These are phyloP conservation scores for Alethe castanea DNA, from an alignment of 2,113 vertebrate species.

Conservation along the genomic window DNA sequence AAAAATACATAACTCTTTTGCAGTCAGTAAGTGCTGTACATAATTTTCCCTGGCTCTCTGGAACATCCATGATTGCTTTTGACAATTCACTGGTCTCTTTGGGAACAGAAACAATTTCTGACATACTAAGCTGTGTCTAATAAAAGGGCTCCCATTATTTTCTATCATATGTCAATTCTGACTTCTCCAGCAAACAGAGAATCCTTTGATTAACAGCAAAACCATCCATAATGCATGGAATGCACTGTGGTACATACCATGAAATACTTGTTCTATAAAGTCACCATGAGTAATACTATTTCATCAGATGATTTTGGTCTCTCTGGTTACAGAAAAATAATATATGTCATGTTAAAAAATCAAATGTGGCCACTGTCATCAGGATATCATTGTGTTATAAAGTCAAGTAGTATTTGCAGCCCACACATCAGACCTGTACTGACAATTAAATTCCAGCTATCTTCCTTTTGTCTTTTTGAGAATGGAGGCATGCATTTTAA, in stretches of 20 bases:
- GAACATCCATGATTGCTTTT: conserved; percentile 4
- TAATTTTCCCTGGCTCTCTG: background rate
- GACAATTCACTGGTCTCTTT: conserved; percentile 11
- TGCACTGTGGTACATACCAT: background rate
- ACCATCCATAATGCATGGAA: background rate
- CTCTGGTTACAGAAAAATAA: background rate
- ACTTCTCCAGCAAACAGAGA: background rate
- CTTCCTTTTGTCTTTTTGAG: background rate
- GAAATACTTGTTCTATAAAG: background rate
- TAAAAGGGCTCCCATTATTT: background rate
- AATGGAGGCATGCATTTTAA: background rate
- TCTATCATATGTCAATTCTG: background rate
- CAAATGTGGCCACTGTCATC: background rate
- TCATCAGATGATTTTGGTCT: background rate
- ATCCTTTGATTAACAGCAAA: background rate
- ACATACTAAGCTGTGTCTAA: background rate
- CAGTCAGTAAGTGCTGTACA: conserved; percentile 4
- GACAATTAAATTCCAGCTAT: background rate
- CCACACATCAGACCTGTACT: background rate
- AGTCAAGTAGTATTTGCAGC: background rate
- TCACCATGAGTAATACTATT: background rate
- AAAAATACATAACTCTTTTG: background rate
- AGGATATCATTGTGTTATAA: background rate
- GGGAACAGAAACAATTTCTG: conserved; percentile 25
- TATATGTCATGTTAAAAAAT: background rate